Base-by-base conservation (phyloP, 2,113 vertebrate genomes). In the Rhombomys opimus region DNA sequence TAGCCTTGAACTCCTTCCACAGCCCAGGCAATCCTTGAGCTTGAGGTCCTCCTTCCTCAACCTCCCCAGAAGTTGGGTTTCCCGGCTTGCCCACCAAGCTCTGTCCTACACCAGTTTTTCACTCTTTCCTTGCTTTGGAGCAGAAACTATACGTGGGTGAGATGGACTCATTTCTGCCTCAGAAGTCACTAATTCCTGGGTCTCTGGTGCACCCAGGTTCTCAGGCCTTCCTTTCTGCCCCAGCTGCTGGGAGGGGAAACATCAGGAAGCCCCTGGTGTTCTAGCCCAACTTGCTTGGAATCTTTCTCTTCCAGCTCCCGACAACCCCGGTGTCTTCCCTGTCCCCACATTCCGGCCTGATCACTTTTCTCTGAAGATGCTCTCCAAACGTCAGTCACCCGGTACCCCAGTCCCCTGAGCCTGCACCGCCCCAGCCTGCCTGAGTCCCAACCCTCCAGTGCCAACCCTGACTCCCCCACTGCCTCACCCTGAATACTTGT, bases 131-230 rank as follows among this genome's bases (percentile, higher is more conserved):
- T 54, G 61, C 81, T 72, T 89, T 67, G 76, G 68, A 59, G 80
- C 12, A 41, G 75, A 54, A 96, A 27, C 57, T 72, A 30, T 63
- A 75, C 86, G 63, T 77, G 95, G 89, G 67, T 80, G 22, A 86
- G 73, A 76, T 5, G 38, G 17, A 38, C 52, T 91, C 38, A 50
- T 85, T 81, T 95, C 84, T 52, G 65, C 91, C 68, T 67, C 68
- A n/a, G 7, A 38, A 77, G 30, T n/a, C 8, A 25, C 70, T 30
- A 20, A n/a, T 17, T 72, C 68, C 52, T 35, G 82, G 82, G 5
- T 50, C 25, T 70, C 68, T 32, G 23, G 35, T 57, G 18, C 57
- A 67, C 41, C n/a, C 2, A 10, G 41, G 67, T 38, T 63, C 23
- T 35, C 25, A 30, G 54, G 73, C 25, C 67, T 87, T 67, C 3